These are phyloP conservation scores for Blera fallax DNA, from an alignment of 2,888 invertebrate species.

Conservation along the genomic window DNA sequence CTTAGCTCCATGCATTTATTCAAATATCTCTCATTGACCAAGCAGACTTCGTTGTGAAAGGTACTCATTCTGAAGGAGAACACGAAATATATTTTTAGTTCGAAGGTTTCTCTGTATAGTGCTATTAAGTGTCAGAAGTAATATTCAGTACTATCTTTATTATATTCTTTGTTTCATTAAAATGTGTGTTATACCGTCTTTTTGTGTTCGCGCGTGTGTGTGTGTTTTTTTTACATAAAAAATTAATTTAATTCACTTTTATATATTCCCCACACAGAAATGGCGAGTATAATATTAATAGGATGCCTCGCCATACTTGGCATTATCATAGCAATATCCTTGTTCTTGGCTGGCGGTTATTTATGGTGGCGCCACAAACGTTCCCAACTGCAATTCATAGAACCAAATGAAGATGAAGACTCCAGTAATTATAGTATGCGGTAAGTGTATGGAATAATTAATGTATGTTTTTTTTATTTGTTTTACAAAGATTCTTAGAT, in stretches of 20 bases:
- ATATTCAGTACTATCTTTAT: too few relatives aligned
- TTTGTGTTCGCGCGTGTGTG: not conserved
- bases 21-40: too few relatives aligned
- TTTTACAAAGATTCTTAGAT: not conserved
- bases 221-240: not conserved
- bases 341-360: conserved; percentile 81
- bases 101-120: too few relatives aligned
- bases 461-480: not conserved
- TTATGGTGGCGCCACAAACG: conserved; percentile 82
- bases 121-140: too few relatives aligned
- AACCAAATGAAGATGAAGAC: conserved; percentile 81
- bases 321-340: conserved; percentile 79
- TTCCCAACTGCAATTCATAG: conserved; percentile 81
- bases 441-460: conserved; percentile 74
- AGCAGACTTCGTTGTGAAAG: too few relatives aligned
- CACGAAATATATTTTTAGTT: too few relatives aligned
- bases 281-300: conserved; percentile 80
- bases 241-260: not conserved
- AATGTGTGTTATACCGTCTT: too few relatives aligned
- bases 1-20: too few relatives aligned
- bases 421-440: conserved; percentile 80
- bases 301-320: conserved; percentile 80
- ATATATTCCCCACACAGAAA: conserved; percentile 76
- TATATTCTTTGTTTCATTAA: not conserved
- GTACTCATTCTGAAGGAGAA: too few relatives aligned